A percentile compares a stretch with the other conserved stretches of the same genome.
phyloP scores from a whole-genome alignment of 2,113 vertebrate genomes.

The Cnemophilus loriae region DNA sequence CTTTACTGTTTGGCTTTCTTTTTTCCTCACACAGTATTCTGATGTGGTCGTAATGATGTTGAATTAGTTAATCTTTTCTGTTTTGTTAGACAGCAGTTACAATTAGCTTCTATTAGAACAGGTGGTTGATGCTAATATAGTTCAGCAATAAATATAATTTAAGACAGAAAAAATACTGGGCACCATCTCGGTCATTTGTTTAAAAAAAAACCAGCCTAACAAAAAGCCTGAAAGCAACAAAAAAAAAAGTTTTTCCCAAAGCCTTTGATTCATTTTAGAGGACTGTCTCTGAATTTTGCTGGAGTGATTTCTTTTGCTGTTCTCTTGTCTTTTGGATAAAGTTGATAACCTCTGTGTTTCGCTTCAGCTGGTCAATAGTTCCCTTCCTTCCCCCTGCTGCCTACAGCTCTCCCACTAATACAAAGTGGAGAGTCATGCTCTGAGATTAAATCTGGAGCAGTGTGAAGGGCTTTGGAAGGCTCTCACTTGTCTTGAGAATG shows the following conservation, averaged over 20 bases:
- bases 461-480: neutral
- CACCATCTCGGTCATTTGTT: neutral
- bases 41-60: neutral
- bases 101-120: neutral
- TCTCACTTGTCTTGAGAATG: neutral
- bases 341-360: neutral
- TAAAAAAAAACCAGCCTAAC: neutral
- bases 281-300: neutral
- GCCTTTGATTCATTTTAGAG: neutral
- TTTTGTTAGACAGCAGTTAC: neutral
- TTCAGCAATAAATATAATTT: neutral
- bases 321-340: neutral
- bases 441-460: neutral
- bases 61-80: neutral
- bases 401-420: neutral
- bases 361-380: neutral
- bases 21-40: rapidly evolving
- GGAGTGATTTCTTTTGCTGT: neutral
- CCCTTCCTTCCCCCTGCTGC: neutral
- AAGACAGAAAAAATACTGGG: neutral
- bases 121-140: neutral
- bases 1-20: neutral
- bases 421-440: neutral
- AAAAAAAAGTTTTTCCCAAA: neutral
- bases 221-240: rapidly evolving